Conservation (phyloP, 2,113 vertebrate genomes). For the Sceloporus tristichus region DNA sequence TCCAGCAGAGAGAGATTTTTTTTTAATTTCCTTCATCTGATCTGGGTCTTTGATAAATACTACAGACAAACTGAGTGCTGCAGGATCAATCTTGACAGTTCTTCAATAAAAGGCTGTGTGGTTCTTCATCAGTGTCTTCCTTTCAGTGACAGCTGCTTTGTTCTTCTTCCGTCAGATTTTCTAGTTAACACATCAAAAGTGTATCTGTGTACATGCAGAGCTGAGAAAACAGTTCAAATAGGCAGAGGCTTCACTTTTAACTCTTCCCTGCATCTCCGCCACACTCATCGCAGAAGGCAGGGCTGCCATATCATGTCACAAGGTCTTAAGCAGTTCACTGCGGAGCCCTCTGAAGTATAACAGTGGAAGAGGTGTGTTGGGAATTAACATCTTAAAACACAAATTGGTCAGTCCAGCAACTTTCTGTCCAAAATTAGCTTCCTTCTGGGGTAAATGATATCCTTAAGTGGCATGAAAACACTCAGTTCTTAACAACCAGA, state of each 20-base stretch:
- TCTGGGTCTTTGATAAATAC: slow-evolving; percentile 85
- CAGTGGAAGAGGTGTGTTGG: not conserved
- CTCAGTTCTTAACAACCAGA: slow-evolving; percentile 61
- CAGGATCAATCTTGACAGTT: slow-evolving; percentile 87
- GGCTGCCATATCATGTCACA: slow-evolving; percentile 66
- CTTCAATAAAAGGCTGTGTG: slow-evolving; percentile 90
- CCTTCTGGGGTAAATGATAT: slow-evolving; percentile 53
- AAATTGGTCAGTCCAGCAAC: slow-evolving; percentile 64
- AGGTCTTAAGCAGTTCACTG: slow-evolving; percentile 73
- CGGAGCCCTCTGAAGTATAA: slow-evolving; percentile 58
- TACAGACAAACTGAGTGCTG: slow-evolving; percentile 83
- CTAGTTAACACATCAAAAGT: slow-evolving; percentile 95
- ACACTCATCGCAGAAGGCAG: slow-evolving; percentile 75
- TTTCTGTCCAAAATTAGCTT: slow-evolving; percentile 61
- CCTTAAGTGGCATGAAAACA: slow-evolving; percentile 69
- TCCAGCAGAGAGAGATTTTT: slow-evolving; percentile 76
- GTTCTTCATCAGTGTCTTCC: slow-evolving; percentile 89
- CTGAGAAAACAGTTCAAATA: slow-evolving; percentile 87
- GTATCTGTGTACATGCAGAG: slow-evolving; percentile 84
- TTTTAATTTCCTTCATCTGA: slow-evolving; percentile 85
- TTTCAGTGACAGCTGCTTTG: slow-evolving; percentile 92
- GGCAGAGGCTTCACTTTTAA: slow-evolving; percentile 84
- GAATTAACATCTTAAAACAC: slow-evolving; percentile 59
- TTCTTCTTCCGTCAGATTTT: slow-evolving; percentile 91
- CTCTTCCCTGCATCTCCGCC: slow-evolving; percentile 79